These are phyloP conservation scores for Cheilosia grossa DNA, from an alignment of 2,888 invertebrate genomes.

Conservation along the genomic window DNA sequence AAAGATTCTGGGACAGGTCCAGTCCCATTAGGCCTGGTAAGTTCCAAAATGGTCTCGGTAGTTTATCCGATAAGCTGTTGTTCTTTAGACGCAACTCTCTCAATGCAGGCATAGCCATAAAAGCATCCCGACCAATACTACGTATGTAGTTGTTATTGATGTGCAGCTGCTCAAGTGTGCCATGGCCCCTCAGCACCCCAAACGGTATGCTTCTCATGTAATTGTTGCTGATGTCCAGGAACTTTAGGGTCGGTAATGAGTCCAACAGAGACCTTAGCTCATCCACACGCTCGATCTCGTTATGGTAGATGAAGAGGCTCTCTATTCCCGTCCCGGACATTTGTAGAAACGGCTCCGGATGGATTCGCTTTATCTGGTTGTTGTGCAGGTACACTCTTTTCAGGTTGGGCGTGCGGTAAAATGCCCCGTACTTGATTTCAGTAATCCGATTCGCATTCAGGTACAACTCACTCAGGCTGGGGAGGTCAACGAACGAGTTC, in stretches of 20 bases:
- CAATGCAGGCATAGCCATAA: constrained; percentile 92
- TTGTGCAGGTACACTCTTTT: constrained; percentile 90
- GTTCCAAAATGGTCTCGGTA: constrained; percentile 92
- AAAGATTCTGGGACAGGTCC: constrained; percentile 90
- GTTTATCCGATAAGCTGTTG: constrained; percentile 90
- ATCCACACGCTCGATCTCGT: constrained; percentile 89
- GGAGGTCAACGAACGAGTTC: constrained; percentile 91
- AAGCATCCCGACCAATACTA: constrained; percentile 90
- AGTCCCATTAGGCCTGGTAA: constrained; percentile 92
- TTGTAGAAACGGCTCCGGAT: constrained; percentile 92
- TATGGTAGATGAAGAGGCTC: constrained; percentile 90
- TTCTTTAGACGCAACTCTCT: constrained; percentile 92
- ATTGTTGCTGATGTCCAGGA: constrained; percentile 92
- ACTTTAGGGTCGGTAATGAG: constrained; percentile 89
- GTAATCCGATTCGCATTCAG: constrained; percentile 89
- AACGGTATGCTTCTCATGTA: constrained; percentile 90
- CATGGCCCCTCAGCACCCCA: constrained; percentile 91
- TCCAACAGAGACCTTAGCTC: constrained; percentile 90
- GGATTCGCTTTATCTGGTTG: constrained; percentile 90
- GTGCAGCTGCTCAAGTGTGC: constrained; percentile 91
- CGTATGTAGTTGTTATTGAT: constrained; percentile 91
- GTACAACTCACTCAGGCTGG: constrained; percentile 87
- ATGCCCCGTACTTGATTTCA: constrained; percentile 91
- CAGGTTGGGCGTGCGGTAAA: constrained; percentile 90
- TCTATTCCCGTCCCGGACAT: constrained; percentile 90